Percentiles rank a stretch among this genome's conserved stretches.
These are phyloP conservation scores for Mirza zaza DNA, from an alignment of 2,113 vertebrate genomes.

Conservation along the genomic window DNA sequence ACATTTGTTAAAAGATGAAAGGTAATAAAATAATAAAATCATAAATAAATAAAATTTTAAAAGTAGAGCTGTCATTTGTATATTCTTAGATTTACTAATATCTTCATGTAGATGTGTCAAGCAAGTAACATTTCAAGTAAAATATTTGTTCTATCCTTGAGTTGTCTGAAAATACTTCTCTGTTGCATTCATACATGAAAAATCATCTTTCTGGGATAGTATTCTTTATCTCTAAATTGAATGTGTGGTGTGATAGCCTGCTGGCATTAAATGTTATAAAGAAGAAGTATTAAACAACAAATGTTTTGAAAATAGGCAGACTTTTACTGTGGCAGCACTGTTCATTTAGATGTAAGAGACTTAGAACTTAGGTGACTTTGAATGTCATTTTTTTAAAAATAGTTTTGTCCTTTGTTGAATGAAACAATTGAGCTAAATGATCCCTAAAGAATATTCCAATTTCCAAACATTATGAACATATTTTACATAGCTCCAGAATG, in stretches of 20 bases:
- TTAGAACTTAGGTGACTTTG: background rate
- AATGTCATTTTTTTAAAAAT: background rate
- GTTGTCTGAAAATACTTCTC: background rate
- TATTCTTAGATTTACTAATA: background rate
- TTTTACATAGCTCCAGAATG: background rate
- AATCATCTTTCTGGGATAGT: background rate
- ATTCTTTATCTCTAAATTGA: background rate
- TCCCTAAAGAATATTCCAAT: background rate
- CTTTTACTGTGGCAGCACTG: background rate
- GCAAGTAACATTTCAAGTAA: background rate
- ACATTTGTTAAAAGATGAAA: conserved; percentile 50
- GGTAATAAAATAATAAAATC: conserved; percentile 33
- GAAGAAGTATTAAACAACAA: background rate
- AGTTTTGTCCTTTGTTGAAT: background rate
- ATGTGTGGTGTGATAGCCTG: background rate
- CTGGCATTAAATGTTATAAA: background rate
- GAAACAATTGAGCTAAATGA: background rate
- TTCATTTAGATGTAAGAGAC: background rate
- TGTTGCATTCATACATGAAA: background rate
- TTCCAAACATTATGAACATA: background rate
- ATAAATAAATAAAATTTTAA: background rate
- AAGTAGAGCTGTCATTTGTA: background rate
- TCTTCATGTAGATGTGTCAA: background rate
- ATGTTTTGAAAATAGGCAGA: background rate
- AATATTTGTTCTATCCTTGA: background rate